Percentiles rank a stretch among this genome's conserved stretches.
Conservation (phyloP, 2,797 vertebrate genomes). For the Tolypeutes matacus region DNA sequence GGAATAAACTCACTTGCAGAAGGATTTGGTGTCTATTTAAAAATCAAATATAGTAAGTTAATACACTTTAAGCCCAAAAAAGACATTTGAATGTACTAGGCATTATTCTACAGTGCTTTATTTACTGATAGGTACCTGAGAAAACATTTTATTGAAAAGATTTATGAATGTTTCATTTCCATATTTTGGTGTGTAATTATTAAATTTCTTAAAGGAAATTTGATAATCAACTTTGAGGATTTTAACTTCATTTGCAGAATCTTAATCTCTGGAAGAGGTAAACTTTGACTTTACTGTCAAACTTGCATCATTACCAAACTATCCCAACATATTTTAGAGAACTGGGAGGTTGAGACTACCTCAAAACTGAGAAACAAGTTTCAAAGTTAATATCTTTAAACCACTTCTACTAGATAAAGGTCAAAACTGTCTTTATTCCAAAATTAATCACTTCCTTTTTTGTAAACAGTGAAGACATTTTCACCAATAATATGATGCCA, state of each 20-base stretch:
- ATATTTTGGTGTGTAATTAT: conserved; percentile 2
- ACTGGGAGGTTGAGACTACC: conserved; percentile 43
- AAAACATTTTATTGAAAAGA: conserved; percentile 51
- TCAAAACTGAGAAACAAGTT: conserved; percentile 78
- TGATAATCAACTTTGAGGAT: conserved; percentile 48
- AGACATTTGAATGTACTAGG: conserved; percentile 64
- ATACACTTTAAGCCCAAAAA: conserved; percentile 79
- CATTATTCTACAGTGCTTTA: conserved; percentile 25
- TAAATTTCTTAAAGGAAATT: conserved; percentile 46
- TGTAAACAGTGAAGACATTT: conserved; percentile 16
- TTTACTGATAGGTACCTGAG: conserved; percentile 42
- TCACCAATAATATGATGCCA: not conserved
- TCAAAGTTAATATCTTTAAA: conserved; percentile 76
- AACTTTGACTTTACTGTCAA: conserved; percentile 41
- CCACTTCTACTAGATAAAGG: conserved; percentile 50
- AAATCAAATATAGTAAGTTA: conserved; percentile 86
- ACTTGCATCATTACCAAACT: conserved; percentile 59
- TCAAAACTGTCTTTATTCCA: conserved; percentile 63
- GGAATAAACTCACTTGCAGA: conserved; percentile 99
- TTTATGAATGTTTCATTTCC: conserved; percentile 23
- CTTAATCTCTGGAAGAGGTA: conserved; percentile 55
- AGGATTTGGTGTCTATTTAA: conserved; percentile 96
- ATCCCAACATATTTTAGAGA: conserved; percentile 55
- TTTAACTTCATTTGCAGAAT: conserved; percentile 66
- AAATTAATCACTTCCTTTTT: conserved; percentile 35